phyloP scores from a whole-genome alignment of 2,888 invertebrate genomes.

The Zaprionus obscuricornis region DNA sequence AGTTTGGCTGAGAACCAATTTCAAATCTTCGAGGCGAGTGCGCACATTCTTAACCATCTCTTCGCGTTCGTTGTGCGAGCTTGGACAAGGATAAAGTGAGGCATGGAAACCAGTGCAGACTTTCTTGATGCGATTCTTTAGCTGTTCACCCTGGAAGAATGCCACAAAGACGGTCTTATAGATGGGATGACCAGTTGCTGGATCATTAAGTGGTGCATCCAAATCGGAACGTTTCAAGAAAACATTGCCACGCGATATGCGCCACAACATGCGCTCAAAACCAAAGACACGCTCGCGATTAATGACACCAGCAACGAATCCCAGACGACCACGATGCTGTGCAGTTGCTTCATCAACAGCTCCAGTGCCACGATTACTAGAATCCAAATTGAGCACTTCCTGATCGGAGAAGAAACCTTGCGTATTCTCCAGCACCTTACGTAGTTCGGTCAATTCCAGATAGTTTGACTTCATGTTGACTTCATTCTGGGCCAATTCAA shows the following conservation, averaged over 20 bases:
- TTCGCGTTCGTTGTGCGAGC: conserved; percentile 89
- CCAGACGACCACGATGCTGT: conserved; percentile 83
- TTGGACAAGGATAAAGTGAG: conserved; percentile 94
- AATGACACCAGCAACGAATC: conserved; percentile 95
- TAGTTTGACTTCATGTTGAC: conserved; percentile 97
- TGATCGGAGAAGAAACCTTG: conserved; percentile 85
- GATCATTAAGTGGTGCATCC: conserved; percentile 90
- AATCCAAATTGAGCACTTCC: conserved; percentile 82
- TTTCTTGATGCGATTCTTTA: conserved; percentile 93
- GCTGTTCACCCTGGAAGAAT: conserved; percentile 93
- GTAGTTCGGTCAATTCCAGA: conserved; percentile 95
- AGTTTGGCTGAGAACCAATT: conserved; percentile 91
- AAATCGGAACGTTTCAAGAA: conserved; percentile 92
- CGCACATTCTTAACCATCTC: conserved; percentile 94
- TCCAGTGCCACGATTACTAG: conserved; percentile 89
- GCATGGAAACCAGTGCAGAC: conserved; percentile 95
- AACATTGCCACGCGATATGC: conserved; percentile 94
- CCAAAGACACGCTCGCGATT: conserved; percentile 92
- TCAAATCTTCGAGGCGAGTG: conserved; percentile 93
- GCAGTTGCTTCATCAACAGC: conserved; percentile 80
- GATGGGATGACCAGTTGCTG: conserved; percentile 88
- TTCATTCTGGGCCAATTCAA: conserved; percentile 97
- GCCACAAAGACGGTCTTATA: conserved; percentile 93
- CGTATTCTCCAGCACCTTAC: conserved; percentile 96
- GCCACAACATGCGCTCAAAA: conserved; percentile 95